Base-by-base conservation (phyloP, 2,113 vertebrate genomes). In the Panurus biarmicus region DNA sequence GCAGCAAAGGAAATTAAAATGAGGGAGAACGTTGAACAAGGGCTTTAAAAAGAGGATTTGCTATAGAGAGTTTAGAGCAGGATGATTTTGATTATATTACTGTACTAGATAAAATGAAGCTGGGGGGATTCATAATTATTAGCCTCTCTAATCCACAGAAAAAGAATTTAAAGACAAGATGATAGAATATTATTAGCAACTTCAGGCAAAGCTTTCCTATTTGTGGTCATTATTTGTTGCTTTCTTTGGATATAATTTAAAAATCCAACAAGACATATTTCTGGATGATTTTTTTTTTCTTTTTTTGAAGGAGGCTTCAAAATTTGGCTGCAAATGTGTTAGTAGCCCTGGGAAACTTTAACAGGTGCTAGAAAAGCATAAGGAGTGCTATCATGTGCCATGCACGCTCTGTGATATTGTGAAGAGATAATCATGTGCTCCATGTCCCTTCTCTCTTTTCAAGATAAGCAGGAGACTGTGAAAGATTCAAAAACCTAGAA, bases 1-100 rank as follows among this genome's bases (percentile, higher is more conserved):
- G 94, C 95, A 95, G 90, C 93, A 94, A 94, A 96, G 95, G 95
- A 97, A 97, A 98, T 95, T 90, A 97, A 97, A 97, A 97, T 93
- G 91, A 95, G 72, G 94, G 77, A 96, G 86, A 90, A 65, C 10
- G 4, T 89, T 93, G 94, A 98, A 97, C 85, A 96, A 95, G 62
- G 70, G 72, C 64, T 96, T 97, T 96, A 93, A 96, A 96, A 96
- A 90, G 57, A 91, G 88, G 93, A 97, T 97, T 98, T 98, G 91
- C 90, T 76, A 86, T 31, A 19, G 28, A 94, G 95, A 95, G 44
- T 94, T 97, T 77, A 94, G 81, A 93, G 87, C 57, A 51, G 89
- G 87, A 94, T 95, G 93, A 96, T 95, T 97, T 95, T 97, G 95
- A 97, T 97, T 97, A 92, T 80, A 83, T 93, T 96, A 94, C 95